phyloP scores from a whole-genome alignment of 2,888 invertebrate species.

The Hermaeophaga mercurialis region DNA sequence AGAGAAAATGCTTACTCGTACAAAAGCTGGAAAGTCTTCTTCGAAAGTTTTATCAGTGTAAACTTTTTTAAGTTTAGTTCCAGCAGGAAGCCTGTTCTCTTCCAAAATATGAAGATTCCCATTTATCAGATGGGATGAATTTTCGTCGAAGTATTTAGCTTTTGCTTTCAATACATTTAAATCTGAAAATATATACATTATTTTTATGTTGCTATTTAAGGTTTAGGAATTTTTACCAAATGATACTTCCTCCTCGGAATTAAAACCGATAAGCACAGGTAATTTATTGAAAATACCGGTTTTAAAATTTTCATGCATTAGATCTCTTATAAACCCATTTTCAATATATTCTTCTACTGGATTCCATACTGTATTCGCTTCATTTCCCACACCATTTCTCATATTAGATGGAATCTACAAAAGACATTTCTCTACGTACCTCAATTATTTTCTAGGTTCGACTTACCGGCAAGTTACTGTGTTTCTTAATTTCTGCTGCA shows the following conservation, averaged over 20 bases:
- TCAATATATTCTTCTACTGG: constrained; percentile 13
- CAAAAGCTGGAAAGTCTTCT: constrained; percentile 7
- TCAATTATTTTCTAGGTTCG: too few species aligned
- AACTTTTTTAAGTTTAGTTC: constrained; percentile 9
- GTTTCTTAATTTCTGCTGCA: constrained; percentile 9
- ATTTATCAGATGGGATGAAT: too few species aligned
- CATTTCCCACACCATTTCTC: constrained; percentile 21
- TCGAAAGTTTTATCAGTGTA: constrained; percentile 18
- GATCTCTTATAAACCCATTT: neutral
- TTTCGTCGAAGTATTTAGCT: constrained; percentile 7
- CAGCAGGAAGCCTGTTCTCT: constrained; percentile 2
- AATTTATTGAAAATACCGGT: neutral
- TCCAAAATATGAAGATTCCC: constrained; percentile 12
- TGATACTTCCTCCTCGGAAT: constrained; percentile 20
- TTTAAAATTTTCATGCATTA: neutral
- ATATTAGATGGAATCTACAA: constrained; percentile 14
- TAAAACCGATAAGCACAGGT: constrained; percentile 14
- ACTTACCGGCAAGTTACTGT: constrained; percentile 14
- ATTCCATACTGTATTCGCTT: constrained; percentile 19
- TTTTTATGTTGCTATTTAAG: neutral
- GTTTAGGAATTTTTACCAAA: too few species aligned
- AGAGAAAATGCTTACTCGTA: constrained; percentile 10
- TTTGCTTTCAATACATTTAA: neutral
- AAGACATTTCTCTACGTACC: too few species aligned
- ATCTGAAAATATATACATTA: neutral